Evolutionary conservation across 2,888 invertebrate genomes (phyloP), one percentile per base, ranked within the genome.

Genomic region (Lepidochrysops patricia): DNA sequence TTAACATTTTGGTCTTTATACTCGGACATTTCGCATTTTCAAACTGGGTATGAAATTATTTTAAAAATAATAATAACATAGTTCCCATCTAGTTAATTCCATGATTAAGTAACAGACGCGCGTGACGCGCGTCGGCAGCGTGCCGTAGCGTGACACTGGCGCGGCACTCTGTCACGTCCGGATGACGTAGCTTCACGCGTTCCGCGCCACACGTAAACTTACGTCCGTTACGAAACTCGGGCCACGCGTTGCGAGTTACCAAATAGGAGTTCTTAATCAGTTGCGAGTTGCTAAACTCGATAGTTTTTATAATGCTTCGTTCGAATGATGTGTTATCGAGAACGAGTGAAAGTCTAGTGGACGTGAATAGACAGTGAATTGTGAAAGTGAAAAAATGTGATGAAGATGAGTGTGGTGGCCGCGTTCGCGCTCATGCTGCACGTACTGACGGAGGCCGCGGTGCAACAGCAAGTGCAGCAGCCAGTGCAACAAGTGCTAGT

Each of bases 371-470:
- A 27, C 13, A 27, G 26, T 37, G 15, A 37, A 13, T 9, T 15
- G 15, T 57, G 7, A 43, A 43, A 26, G 57, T 35, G 27, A 32
- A 52, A 57, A 23, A 25, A 64, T 62, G 64, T 32, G 25, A 29
- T 63, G 61, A 64, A 13, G 57, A 67, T 66, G 67, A 48, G 59
- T 60, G 62, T 60, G 37, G 64, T 64, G 58, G 60, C 61, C 61
- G 63, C 61, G 32, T 60, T 64, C 50, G 60, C 61, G 37, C 57
- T 68, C 50, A 50, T 64, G 54, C 57, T 63, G 57, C 62, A 64
- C 61, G 37, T 65, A 37, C 52, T 62, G 60, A 26, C 52, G 59
- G 49, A 34, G 61, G 35, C 61, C 50, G 19, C 49, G 12, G 35
- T 56, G 43, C 34, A 43, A 43, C 19, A 15, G 43, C 4, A 19